A percentile compares a stretch with the other conserved stretches of the same genome.
phyloP scores from a whole-genome alignment of 2,113 vertebrate genomes.

The Eidolon helvum region DNA sequence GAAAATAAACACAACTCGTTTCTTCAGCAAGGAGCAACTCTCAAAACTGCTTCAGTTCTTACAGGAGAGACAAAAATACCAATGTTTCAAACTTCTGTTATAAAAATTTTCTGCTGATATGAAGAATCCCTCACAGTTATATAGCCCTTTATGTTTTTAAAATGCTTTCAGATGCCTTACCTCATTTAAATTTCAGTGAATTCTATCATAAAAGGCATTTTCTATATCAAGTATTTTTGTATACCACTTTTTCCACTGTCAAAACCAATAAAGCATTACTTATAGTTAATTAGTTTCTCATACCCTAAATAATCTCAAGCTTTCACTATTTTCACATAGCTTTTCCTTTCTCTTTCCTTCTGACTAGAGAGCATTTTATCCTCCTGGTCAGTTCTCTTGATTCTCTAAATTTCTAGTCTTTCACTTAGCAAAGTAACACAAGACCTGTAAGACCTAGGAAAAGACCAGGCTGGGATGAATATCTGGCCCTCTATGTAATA shows the following conservation, averaged over 20 bases:
- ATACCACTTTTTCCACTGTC: not conserved
- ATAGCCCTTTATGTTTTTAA: not conserved
- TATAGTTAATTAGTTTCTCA: slow-evolving; percentile 6
- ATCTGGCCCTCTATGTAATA: not conserved
- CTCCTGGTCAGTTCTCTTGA: not conserved
- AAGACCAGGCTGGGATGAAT: not conserved
- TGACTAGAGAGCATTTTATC: not conserved
- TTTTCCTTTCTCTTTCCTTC: not conserved
- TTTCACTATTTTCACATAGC: not conserved
- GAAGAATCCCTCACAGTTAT: not conserved
- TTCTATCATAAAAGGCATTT: not conserved
- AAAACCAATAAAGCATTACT: slow-evolving; percentile 16
- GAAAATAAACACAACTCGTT: slow-evolving; percentile 23
- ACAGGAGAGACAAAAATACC: not conserved
- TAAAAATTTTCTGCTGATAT: not conserved
- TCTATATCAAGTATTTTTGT: not conserved
- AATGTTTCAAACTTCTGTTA: not conserved
- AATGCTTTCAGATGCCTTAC: not conserved
- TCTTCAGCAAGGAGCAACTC: slow-evolving; percentile 14
- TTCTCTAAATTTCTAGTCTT: not conserved
- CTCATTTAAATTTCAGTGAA: slow-evolving; percentile 21
- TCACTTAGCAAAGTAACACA: not conserved
- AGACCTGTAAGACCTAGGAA: not conserved
- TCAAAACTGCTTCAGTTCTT: not conserved
- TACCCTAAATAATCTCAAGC: not conserved